phyloP scores from a whole-genome alignment of 2,797 vertebrate genomes.

The Threskiornis aethiopicus region DNA sequence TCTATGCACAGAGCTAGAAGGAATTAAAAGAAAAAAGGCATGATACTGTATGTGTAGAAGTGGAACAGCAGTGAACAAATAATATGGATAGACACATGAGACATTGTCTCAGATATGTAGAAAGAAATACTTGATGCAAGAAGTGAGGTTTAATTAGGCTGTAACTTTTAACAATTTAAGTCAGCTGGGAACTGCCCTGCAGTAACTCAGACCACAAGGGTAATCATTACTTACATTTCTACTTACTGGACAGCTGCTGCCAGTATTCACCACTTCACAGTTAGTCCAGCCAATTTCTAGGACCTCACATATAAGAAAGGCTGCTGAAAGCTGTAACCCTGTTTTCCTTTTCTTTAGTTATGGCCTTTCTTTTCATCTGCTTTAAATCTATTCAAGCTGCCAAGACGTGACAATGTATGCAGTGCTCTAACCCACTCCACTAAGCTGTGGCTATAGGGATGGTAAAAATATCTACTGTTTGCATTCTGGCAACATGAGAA shows the following conservation, averaged over 20 bases:
- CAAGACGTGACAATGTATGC: not conserved
- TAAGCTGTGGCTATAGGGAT: not conserved
- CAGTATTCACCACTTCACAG: not conserved
- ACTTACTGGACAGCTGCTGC: slow-evolving; percentile 14
- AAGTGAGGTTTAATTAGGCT: not conserved
- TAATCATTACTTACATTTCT: not conserved
- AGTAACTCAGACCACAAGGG: not conserved
- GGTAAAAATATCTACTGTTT: not conserved
- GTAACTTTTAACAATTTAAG: not conserved
- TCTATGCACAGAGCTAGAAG: not conserved
- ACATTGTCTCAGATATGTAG: not conserved
- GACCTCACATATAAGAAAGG: not conserved
- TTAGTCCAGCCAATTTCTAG: not conserved
- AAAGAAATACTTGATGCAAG: not conserved
- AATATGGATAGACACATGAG: not conserved
- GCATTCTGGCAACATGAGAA: not conserved
- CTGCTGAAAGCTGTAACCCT: not conserved
- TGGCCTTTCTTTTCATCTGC: not conserved
- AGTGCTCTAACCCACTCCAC: not conserved
- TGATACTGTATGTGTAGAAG: not conserved
- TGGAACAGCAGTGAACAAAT: not conserved
- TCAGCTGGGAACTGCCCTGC: not conserved
- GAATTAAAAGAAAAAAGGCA: not conserved
- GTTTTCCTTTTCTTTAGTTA: not conserved
- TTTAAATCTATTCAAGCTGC: not conserved